Evolutionary conservation across 2,113 vertebrate genomes (phyloP), one percentile per base, ranked within the genome.

Genomic region (Pedetes capensis): DNA sequence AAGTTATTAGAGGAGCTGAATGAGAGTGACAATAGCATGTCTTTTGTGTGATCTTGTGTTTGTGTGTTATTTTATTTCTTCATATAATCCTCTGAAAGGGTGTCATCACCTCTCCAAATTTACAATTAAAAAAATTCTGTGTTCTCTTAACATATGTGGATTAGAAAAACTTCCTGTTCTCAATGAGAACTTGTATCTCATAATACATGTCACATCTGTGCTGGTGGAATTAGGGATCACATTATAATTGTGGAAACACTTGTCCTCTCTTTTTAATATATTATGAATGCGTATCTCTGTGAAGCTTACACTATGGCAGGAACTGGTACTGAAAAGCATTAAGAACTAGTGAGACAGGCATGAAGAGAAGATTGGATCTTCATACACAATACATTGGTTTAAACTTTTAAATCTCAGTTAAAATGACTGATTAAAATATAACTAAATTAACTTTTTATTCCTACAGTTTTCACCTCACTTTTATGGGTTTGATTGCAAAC

Each of bases 351-450:
- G 51, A 89, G 64, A 44, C 34, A 64, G 59, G n/a, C n/a, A 79
- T 63, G 63, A 85, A 79, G 20, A 89, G 11, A 42, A 95, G 42
- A 82, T 57, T 71, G 74, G 34, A 44, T 79, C 59, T 95, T 91
- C 37, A 42, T 20, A 55, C 55, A 47, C 8, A 75, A 9, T 18
- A 37, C 1, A 10, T 16, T 37, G 32, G 47, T 37, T 93, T 72
- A 93, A 95, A 64, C n/a, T 94, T 79, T 95, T 92, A 74, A 69
- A 81, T 87, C 68, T 89, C 49, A 80, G 51, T 57, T 64, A 59
- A 89, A 90, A 82, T 59, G n/a, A 57, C 18, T 91, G 39, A 82
- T 55, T 78, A 75, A 79, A 82, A 69, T 64, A 61, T 17, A 14
- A 82, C 16, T 57, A 79, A 32, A 80, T 78, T 57, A 34, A 76